Evolutionary conservation across 2,113 vertebrate genomes (phyloP).

Genomic region (Ctenodactylus gundi): DNA sequence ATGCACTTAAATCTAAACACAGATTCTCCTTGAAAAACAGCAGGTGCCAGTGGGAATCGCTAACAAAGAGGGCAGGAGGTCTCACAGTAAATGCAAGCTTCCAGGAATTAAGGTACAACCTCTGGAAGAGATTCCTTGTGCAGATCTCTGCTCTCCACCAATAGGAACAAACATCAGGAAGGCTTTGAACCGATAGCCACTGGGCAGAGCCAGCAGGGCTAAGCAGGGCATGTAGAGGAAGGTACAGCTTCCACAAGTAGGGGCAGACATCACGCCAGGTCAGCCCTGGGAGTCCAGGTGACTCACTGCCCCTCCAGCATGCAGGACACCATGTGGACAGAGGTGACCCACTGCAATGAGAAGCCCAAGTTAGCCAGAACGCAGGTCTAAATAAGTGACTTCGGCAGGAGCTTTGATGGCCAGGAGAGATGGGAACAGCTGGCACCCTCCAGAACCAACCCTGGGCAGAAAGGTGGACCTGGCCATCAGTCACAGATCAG

Average conservation of each 20-base stretch:
- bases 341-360: background rate
- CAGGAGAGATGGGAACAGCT: background rate
- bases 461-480: fast-evolving
- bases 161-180: background rate
- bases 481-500: no score
- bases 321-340: background rate
- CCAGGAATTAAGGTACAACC: background rate
- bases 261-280: background rate
- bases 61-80: conserved; percentile 31
- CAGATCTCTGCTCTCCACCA: background rate
- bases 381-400: fast-evolving
- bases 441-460: background rate
- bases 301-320: background rate
- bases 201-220: background rate
- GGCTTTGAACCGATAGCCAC: background rate
- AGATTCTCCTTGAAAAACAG: conserved; percentile 4
- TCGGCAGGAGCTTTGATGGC: background rate
- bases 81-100: conserved; percentile 21
- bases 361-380: background rate
- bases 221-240: background rate
- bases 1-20: background rate
- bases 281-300: background rate
- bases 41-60: background rate
- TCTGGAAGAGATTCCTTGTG: background rate
- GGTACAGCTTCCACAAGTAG: background rate